Evolutionary conservation across 2,888 invertebrate genomes (phyloP), one percentile per base, ranked within the genome.

Genomic region (Ischnus inquisitorius): DNA sequence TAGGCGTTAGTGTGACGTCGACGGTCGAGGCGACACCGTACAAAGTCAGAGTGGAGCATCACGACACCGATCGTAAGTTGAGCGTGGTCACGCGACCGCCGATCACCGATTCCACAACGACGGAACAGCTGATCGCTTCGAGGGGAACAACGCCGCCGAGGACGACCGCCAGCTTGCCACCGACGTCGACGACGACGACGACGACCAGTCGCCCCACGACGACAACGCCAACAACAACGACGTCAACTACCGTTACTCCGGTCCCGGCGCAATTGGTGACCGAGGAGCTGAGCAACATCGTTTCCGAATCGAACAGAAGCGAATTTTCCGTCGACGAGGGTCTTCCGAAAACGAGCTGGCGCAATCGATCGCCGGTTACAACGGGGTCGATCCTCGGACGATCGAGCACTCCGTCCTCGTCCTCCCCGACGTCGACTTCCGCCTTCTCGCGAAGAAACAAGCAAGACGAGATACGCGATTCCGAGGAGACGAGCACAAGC

Each of bases 261-360:
- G 83, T 88, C 4, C 86, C 90, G 1, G 92, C 89, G 8, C 89
- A 88, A 67, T 85, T 92, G 69, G 91, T 92, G 3, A 92, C 93
- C 0, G 93, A 94, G 86, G 94, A 95, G 72, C 91, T 93, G 51
- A 94, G 93, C n/a, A 94, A 94, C 82, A 92, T 94, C 74, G 92
- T 94, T 43, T 94, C 95, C 46, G 95, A 95, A 79, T 95, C 95
- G 1, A 95, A 95, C 87, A 95, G 95, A 88, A 95, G 95, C 88
- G 95, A 95, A 81, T 94, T 95, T 84, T 94, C 94, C 74, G 95
- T 95, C 3, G 95, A 95, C 88, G 95, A 95, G 90, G 93, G 93
- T 2, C 94, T 94, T 71, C 95, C 95, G 3, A 94, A 95, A 75
- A 95, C 95, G 54, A 94, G 93, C 34, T 92, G 93, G 89, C 90